A percentile compares a stretch with the other conserved stretches of the same genome.
Evolutionary conservation across 2,888 invertebrate species (phyloP).

Genomic region (Pheosia tremula): DNA sequence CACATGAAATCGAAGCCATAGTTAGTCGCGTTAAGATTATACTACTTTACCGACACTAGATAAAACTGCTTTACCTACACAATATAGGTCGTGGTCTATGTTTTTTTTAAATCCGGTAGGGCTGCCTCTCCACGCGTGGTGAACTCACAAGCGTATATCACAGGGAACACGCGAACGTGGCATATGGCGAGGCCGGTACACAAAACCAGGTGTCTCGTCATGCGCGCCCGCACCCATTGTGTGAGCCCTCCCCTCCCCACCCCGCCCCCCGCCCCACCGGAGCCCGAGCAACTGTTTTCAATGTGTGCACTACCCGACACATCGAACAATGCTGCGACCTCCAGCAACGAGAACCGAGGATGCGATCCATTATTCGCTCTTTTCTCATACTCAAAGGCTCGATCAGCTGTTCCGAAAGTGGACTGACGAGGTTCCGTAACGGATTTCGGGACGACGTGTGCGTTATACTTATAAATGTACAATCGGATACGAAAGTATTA

Average conservation of each 20-base stretch:
- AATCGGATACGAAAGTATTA: not conserved
- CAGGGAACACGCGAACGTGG: constrained; percentile 43
- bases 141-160: constrained; percentile 33
- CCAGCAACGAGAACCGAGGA: constrained; percentile 40
- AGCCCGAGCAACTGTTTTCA: constrained; percentile 43
- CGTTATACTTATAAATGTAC: not conserved
- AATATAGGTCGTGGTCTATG: too few relatives aligned
- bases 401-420: constrained; percentile 44
- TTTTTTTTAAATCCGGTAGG: too few relatives aligned
- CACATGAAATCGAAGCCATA: not conserved
- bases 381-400: constrained; percentile 36
- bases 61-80: too few relatives aligned
- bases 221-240: constrained; percentile 83
- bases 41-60: too few relatives aligned
- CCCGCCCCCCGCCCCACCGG: constrained; percentile 42
- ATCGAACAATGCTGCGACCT: constrained; percentile 62
- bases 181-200: constrained; percentile 81
- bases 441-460: constrained; percentile 6
- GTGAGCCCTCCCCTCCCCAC: constrained; percentile 43
- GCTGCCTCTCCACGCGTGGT: constrained; percentile 9
- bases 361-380: constrained; percentile 33
- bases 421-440: constrained; percentile 16
- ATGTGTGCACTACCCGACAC: constrained; percentile 59
- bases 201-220: constrained; percentile 81
- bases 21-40: too few relatives aligned